These are phyloP conservation scores for Aratinga solstitialis DNA, from an alignment of 2,797 vertebrate genomes.

Conservation along the genomic window DNA sequence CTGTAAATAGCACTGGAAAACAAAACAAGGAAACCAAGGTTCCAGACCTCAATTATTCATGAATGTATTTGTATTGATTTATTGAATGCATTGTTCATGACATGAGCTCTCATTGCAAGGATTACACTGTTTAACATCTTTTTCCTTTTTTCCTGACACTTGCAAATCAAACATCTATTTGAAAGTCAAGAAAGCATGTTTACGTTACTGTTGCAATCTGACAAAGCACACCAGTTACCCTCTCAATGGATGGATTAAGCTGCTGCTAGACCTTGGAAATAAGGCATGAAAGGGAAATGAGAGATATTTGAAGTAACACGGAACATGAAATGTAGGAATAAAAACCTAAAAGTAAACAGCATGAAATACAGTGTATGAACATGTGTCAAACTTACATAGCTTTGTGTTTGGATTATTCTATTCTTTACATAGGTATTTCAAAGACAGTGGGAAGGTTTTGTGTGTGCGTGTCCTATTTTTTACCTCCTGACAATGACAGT, in stretches of 20 bases:
- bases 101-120: neutral
- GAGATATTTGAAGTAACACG: neutral
- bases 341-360: slow-evolving; percentile 21
- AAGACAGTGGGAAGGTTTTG: neutral
- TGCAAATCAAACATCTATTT: slow-evolving; percentile 12
- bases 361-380: neutral
- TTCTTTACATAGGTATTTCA: slow-evolving; percentile 1
- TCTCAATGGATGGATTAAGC: neutral
- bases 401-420: neutral
- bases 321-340: neutral
- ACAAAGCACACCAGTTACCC: neutral
- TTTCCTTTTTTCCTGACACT: neutral
- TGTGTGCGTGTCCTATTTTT: neutral
- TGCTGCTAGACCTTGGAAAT: neutral
- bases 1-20: neutral
- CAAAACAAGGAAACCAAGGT: neutral
- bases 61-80: slow-evolving; percentile 15
- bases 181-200: neutral
- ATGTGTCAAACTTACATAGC: neutral
- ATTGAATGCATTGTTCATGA: neutral
- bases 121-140: neutral
- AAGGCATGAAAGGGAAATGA: neutral
- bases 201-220: neutral
- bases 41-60: slow-evolving; percentile 30
- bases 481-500: neutral